Base-by-base conservation (phyloP, 2,113 vertebrate genomes). In the Corythornis vintsioides region DNA sequence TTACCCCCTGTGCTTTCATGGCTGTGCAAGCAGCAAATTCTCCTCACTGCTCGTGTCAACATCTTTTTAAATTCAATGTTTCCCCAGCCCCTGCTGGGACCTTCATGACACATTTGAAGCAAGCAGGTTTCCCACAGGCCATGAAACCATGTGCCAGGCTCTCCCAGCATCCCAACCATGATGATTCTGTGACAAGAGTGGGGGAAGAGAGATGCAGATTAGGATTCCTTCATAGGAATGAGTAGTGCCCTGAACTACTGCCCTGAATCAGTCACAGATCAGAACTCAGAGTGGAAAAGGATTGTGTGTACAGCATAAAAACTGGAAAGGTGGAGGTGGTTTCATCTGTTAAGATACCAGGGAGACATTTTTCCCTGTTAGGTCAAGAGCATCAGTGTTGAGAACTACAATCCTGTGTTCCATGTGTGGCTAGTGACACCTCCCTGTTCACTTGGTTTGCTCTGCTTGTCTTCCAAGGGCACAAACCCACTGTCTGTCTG, bases 251-350 rank as follows among this genome's bases (percentile, higher is more conserved):
- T 45, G 45, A 66, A 29, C 3, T 48, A 10, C 63, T 43, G 42
- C 48, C 19, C 28, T 72, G 38, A 15, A 29, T 24, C 1, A 5
- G 16, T 74, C 70, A 5, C 18, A 73, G 55, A 19, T 53, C n/a
- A 78, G 19, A 47, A 47, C 38, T 60, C 52, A 22, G 13, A 2
- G 3, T 47, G 24, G 13, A 9, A 59, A 79, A 60, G 13, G 2
- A 3, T 74, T 80, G 10, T 42, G 10, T 77, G 15, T 59, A 14
- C 73, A 57, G 43, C 33, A 45, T 3, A 6, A 73, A 86, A 53
- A 15, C 17, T 25, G 1, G 1, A n/a, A 24, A 5, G 3, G 12
- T 7, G 40, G 12, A 24, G 2, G 3, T 53, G 43, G 16, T 50
- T 14, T 28, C 4, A 43, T 57, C 26, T 84, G 2, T 50, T 53